phyloP scores from a whole-genome alignment of 2,888 invertebrate species.

The Hemaris fuciformis region DNA sequence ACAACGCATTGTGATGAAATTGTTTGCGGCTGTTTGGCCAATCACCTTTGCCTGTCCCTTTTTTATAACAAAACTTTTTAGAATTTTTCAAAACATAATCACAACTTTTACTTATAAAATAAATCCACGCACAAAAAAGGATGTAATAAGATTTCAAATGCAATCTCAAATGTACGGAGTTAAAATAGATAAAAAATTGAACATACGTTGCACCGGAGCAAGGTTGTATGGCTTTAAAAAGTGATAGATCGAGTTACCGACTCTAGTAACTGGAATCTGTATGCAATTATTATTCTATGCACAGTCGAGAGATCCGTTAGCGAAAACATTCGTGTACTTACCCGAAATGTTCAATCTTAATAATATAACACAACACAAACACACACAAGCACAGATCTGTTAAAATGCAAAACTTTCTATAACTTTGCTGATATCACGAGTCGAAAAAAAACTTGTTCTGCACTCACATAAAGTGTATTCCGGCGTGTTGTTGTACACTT shows the following conservation, averaged over 20 bases:
- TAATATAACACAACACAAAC: slow-evolving; percentile 25
- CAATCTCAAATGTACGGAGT: not conserved
- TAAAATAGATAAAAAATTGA: slow-evolving; percentile 8
- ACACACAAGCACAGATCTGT: slow-evolving; percentile 22
- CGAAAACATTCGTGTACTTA: slow-evolving; percentile 9
- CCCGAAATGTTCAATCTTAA: slow-evolving; percentile 31
- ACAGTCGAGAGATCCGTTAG: slow-evolving; percentile 5
- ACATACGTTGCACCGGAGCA: slow-evolving; percentile 9
- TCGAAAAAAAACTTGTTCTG: slow-evolving; percentile 5
- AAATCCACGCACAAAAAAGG: not conserved
- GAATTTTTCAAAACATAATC: not conserved
- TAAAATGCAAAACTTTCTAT: slow-evolving; percentile 30
- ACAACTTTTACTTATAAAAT: not conserved
- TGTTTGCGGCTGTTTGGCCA: not conserved
- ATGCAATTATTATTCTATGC: slow-evolving; percentile 11
- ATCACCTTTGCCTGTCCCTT: not conserved
- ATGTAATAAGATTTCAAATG: not conserved
- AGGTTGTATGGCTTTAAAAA: slow-evolving; percentile 9
- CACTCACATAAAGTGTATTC: slow-evolving; percentile 1
- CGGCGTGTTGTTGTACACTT: not conserved
- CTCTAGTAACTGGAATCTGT: slow-evolving; percentile 9
- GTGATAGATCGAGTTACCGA: slow-evolving; percentile 9
- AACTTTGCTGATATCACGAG: slow-evolving; percentile 17
- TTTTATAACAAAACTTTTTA: not conserved
- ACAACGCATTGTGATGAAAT: not conserved